A percentile compares a stretch with the other conserved stretches of the same genome.
These are phyloP conservation scores for Tichodroma muraria DNA, from an alignment of 2,113 vertebrate species.

Conservation along the genomic window DNA sequence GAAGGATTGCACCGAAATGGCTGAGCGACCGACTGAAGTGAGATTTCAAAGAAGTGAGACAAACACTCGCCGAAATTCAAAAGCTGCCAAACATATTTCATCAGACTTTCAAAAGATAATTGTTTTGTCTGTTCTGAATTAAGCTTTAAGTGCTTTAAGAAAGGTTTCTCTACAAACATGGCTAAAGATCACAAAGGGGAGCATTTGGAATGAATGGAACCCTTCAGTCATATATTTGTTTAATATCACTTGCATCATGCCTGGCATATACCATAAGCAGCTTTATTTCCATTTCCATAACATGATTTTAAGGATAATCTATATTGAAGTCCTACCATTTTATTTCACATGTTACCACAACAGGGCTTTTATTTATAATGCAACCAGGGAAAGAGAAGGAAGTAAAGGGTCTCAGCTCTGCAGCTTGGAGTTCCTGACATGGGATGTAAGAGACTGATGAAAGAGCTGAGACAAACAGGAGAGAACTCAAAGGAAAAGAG, in stretches of 20 bases:
- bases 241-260: not conserved
- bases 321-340: not conserved
- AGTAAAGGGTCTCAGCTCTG: not conserved
- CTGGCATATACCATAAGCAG: not conserved
- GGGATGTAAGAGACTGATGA: not conserved
- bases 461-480: not conserved
- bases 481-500: not conserved
- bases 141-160: constrained; percentile 38
- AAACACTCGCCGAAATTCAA: constrained; percentile 13
- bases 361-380: not conserved
- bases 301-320: constrained; percentile 25
- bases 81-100: constrained; percentile 57
- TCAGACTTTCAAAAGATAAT: constrained; percentile 53
- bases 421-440: not conserved
- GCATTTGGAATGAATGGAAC: constrained; percentile 34
- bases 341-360: not conserved
- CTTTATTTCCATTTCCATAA: constrained; percentile 26
- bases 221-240: constrained; percentile 24
- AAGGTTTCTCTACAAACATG: constrained; percentile 40
- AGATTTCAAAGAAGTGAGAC: constrained; percentile 46
- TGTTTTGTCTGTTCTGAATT: constrained; percentile 55
- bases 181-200: constrained; percentile 44
- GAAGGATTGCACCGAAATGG: not conserved
- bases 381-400: not conserved
- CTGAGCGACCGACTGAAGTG: not conserved